Percentiles rank a stretch among this genome's conserved stretches.
These are phyloP conservation scores for Lagodon rhomboides DNA, from an alignment of 2,797 vertebrate genomes.

Conservation along the genomic window DNA sequence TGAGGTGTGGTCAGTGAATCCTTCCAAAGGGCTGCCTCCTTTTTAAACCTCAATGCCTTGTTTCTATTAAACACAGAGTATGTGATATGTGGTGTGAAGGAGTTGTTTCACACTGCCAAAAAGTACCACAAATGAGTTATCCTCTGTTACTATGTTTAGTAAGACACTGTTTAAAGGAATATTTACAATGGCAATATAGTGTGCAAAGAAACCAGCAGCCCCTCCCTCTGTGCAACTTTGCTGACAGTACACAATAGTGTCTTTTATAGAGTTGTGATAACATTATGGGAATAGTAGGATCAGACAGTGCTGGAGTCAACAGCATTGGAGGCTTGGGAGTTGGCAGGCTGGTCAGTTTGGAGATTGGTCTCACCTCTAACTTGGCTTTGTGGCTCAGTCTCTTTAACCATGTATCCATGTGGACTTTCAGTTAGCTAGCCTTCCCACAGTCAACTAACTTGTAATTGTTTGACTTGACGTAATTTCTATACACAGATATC, in stretches of 20 bases:
- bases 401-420: no score
- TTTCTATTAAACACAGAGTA: no score
- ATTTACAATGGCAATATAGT: background rate
- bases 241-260: no score
- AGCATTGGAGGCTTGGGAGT: no score
- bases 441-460: background rate
- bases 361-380: no score
- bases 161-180: background rate
- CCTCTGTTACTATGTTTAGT: background rate
- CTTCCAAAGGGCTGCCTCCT: background rate
- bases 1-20: background rate
- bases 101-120: no score
- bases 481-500: background rate
- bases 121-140: background rate
- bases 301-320: no score
- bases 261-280: background rate
- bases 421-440: background rate
- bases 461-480: background rate
- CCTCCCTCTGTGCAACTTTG: background rate
- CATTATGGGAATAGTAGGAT: background rate
- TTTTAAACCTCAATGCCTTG: background rate
- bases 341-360: no score
- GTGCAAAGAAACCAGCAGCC: background rate
- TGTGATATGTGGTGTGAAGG: no score
- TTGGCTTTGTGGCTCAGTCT: no score